Evolutionary conservation across 2,888 invertebrate species (phyloP).

Genomic region (Platerodrilus igneus): DNA sequence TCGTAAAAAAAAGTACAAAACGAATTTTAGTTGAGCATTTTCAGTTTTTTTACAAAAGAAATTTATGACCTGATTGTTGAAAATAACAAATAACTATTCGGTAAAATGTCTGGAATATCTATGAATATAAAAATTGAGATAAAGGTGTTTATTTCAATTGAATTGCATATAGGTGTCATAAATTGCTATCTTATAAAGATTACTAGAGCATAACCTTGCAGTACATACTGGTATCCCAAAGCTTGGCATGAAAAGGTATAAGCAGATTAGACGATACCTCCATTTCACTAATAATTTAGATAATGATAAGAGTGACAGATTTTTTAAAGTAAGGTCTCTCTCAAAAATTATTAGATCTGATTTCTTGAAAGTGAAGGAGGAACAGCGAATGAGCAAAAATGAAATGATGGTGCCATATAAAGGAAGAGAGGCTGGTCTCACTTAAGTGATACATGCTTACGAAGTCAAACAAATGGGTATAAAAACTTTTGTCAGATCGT

Average conservation of each 20-base stretch:
- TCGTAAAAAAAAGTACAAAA: neutral
- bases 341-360: slow-evolving; percentile 1
- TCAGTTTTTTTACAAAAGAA: neutral
- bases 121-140: too few relatives aligned
- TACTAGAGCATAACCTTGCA: slow-evolving; percentile 1
- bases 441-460: slow-evolving; percentile 1
- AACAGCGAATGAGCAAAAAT: too few relatives aligned
- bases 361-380: too few relatives aligned
- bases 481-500: slow-evolving; percentile 1
- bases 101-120: neutral
- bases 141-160: too few relatives aligned
- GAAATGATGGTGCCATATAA: too few relatives aligned
- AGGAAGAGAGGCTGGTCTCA: too few relatives aligned
- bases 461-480: too few relatives aligned
- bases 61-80: neutral
- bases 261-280: too few relatives aligned
- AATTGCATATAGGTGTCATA: too few relatives aligned
- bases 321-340: neutral
- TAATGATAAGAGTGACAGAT: slow-evolving; percentile 1
- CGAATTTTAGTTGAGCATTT: neutral
- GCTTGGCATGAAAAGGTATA: slow-evolving; percentile 1
- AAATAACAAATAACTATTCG: neutral
- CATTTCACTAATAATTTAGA: slow-evolving; percentile 3
- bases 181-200: too few relatives aligned
- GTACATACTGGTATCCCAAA: slow-evolving; percentile 1